These are phyloP conservation scores for Triplophysa bombifrons DNA, from an alignment of 2,797 vertebrate genomes.

Conservation along the genomic window DNA sequence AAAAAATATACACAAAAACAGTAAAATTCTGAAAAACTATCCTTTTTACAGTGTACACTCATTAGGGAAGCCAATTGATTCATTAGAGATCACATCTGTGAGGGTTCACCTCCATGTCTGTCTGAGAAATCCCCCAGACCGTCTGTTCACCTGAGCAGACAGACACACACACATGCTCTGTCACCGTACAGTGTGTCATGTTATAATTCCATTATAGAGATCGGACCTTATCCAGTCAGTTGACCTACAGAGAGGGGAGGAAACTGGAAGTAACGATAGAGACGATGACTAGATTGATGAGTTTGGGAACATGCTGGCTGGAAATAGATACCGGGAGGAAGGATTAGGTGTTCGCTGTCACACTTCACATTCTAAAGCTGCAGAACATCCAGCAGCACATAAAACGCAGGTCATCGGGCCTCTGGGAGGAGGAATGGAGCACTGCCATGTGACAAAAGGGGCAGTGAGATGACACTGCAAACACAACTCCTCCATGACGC, in stretches of 20 bases:
- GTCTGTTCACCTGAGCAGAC: conserved; percentile 19
- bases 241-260: conserved; percentile 24
- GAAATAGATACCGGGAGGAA: neutral
- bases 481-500: conserved; percentile 28
- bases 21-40: no score
- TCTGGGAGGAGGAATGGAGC: conserved; percentile 5
- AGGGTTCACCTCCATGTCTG: conserved; percentile 1
- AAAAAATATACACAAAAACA: no score
- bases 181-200: conserved; percentile 57
- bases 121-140: neutral
- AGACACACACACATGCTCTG: conserved; percentile 46
- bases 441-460: conserved; percentile 32
- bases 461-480: conserved; percentile 32
- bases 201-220: conserved; percentile 65
- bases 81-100: neutral
- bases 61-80: neutral
- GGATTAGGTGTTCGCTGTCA: conserved; percentile 26
- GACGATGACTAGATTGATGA: conserved; percentile 30
- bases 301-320: conserved; percentile 1
- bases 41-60: no score
- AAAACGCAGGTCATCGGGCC: conserved; percentile 4
- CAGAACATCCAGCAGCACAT: conserved; percentile 11
- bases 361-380: conserved; percentile 10
- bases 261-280: conserved; percentile 4
- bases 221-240: conserved; percentile 53